phyloP scores from a whole-genome alignment of 2,797 vertebrate genomes.

The Thaleichthys pacificus region DNA sequence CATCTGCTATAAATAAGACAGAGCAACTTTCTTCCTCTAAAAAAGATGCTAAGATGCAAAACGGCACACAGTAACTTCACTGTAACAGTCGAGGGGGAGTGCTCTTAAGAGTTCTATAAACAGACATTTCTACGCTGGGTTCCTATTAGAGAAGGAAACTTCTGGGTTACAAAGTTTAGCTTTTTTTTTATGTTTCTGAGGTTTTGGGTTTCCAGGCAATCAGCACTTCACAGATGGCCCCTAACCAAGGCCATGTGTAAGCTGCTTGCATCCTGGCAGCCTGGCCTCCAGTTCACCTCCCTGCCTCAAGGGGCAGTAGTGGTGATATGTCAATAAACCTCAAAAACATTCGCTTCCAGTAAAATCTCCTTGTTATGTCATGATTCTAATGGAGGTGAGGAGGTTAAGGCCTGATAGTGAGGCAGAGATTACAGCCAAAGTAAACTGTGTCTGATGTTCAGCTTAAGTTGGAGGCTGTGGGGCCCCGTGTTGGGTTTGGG shows the following conservation, averaged over 20 bases:
- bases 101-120: conserved; percentile 13
- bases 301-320: conserved; percentile 4
- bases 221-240: conserved; percentile 9
- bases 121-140: background rate
- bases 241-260: conserved; percentile 25
- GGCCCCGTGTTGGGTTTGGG: conserved; percentile 4
- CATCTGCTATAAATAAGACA: conserved; percentile 30
- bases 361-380: too few relatives aligned
- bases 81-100: conserved; percentile 9
- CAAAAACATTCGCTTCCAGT: too few relatives aligned
- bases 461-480: too few relatives aligned
- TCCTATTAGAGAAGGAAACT: conserved; percentile 15
- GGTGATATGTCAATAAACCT: background rate
- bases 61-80: conserved; percentile 10
- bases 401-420: too few relatives aligned
- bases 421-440: too few relatives aligned
- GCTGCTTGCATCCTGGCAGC: conserved; percentile 7
- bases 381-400: too few relatives aligned
- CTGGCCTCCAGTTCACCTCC: conserved; percentile 6
- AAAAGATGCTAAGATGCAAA: background rate
- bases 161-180: background rate
- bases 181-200: background rate
- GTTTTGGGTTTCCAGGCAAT: conserved; percentile 22
- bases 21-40: background rate
- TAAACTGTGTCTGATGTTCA: too few relatives aligned